Evolutionary conservation across 2,113 vertebrate species (phyloP), one percentile per base, ranked within the genome.

Genomic region (Uropsilus gracilis): DNA sequence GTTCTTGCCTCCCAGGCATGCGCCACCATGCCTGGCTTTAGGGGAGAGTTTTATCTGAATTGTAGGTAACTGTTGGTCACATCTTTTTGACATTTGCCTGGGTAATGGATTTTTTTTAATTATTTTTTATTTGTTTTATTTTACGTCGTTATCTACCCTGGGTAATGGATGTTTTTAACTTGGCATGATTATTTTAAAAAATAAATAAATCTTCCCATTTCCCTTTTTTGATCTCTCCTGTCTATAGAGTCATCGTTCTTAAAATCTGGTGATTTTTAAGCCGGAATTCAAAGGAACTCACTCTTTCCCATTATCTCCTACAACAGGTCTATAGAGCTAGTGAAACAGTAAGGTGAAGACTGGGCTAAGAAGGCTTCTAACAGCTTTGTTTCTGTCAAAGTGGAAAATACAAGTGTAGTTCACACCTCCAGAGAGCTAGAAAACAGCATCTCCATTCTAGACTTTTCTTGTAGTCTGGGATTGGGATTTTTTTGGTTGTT

Each of bases 141-240:
- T n/a, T n/a, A n/a, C n/a, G n/a, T n/a, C n/a, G n/a, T n/a, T n/a
- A n/a, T n/a, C n/a, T n/a, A n/a, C n/a, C 44, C 69, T 75, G n/a
- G 37, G 17, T 81, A 83, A 69, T 84, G n/a, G n/a, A 37, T 66
- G 61, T 73, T 91, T 93, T 68, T 64, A 94, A 77, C 26, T 71
- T 50, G 72, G 42, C 30, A 53, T 89, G 68, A 82, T 72, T 78
- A 66, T 89, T 93, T 93, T 96, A 22, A 53, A 72, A 78, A 83
- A 91, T 75, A 81, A 88, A 75, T 83, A 16, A 92, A 44, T 81
- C 68, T 13, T 37, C 42, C 28, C 50, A 78, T 81, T 90, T 93
- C 91, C 87, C 50, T 73, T 81, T 90, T 93, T 93, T 90, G 59
- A 93, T 84, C 71, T 0, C 34, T 84, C 64, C 34, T 61, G 8